Evolutionary conservation across 2,113 vertebrate species (phyloP), one percentile per base, ranked within the genome.

Genomic region (Zeus faber): DNA sequence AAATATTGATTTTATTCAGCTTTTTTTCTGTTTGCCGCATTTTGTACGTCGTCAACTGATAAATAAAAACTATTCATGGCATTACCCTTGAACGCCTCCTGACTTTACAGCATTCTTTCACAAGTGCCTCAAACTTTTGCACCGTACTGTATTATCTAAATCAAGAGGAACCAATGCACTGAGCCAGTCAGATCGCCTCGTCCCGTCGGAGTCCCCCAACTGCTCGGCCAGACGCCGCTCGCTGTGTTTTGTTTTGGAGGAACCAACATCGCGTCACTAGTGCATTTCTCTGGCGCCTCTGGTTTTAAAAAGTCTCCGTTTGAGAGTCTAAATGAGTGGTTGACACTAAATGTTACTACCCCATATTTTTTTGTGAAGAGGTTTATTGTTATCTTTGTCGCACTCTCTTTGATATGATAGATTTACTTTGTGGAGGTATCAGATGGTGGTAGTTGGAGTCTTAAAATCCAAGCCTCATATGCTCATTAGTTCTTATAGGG

Each of bases 341-440:
- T 62, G 62, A 80, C 74, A 46, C 68, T 82, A 67, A 73, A 78
- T 76, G 72, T 85, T 54, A 76, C 49, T 79, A 62, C 74, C 84
- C 72, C 78, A 21, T 43, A 76, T 85, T 82, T 76, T 81, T 89
- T 81, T 82, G 79, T 77, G 77, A 69, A 74, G 51, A 81, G 23
- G 70, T 79, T 45, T 72, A 71, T 52, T 48, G 76, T 84, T 76
- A 76, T 83, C 61, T 83, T 80, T 82, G 85, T 78, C 78, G 77
- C 83, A 81, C 67, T 61, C 74, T 59, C 68, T 85, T 86, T 87
- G 75, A 85, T 82, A 86, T 81, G 65, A 82, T 86, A 82, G 69
- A 72, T 70, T 72, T 71, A 82, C 83, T 83, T 86, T 85, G 80
- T 83, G 80, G 54, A 72, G 70, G 77, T 83, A 73, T 60, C 58